These are phyloP conservation scores for Procavia capensis DNA, from an alignment of 2,113 vertebrate genomes.

Conservation along the genomic window DNA sequence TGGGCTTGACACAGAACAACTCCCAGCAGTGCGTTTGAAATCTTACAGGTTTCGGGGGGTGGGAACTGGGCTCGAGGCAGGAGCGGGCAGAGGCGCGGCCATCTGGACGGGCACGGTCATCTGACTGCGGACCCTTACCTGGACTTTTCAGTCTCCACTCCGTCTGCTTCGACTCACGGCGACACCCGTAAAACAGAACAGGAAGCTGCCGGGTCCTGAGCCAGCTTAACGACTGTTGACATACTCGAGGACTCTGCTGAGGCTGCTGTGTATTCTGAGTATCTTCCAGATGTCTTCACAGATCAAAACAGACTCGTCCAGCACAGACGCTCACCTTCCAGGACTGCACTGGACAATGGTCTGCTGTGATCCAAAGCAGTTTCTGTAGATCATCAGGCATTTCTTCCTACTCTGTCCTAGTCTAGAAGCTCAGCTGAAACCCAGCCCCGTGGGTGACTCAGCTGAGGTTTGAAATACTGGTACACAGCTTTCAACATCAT, in stretches of 20 bases:
- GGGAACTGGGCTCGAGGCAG: background rate
- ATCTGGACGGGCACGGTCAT: accelerated
- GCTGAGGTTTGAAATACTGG: background rate
- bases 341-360: background rate
- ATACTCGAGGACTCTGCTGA: no score
- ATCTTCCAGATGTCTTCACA: background rate
- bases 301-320: background rate
- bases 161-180: background rate
- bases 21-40: accelerated
- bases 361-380: background rate
- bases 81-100: background rate
- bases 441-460: background rate
- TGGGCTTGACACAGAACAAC: background rate
- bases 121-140: background rate
- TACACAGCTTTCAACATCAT: background rate
- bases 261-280: no score
- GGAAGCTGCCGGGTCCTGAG: background rate
- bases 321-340: background rate
- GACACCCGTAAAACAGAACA: background rate
- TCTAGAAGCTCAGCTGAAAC: background rate
- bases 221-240: background rate
- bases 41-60: accelerated
- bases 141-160: no score
- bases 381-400: background rate
- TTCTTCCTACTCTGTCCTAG: background rate